Evolutionary conservation across 2,113 vertebrate genomes (phyloP), one percentile per base, ranked within the genome.

Genomic region (Entelurus aequoreus): DNA sequence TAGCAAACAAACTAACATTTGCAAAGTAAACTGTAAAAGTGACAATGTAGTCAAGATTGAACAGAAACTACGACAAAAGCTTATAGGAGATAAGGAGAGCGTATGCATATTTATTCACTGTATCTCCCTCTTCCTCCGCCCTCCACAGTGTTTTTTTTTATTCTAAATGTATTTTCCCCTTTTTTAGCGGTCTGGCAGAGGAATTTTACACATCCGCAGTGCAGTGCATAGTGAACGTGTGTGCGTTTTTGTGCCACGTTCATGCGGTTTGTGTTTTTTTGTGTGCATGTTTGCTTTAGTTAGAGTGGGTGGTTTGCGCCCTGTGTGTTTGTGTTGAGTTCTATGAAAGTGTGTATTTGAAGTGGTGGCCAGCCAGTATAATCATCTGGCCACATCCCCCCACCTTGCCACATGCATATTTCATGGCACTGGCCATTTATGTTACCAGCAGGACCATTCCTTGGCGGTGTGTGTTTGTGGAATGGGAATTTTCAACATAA

Each of bases 191-290:
- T 64, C n/a, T 51, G 71, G 70, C 60, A 74, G 48, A 81, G 80
- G 77, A 85, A 87, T 88, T 82, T 77, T 74, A 76, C 81, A 83
- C 79, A 80, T 82, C 74, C 5, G 15, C 74, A 76, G 62, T 76
- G 66, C 73, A 74, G 52, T 76, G 69, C 37, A 57, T 28, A 54
- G 53, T 63, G 65, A 53, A 65, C 35, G 38, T 40, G 65, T 62
- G 57, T 63, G 58, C 62, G 28, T 65, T 53, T 66, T 60, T 68
- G 65, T 72, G 47, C 68, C 6, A 28, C 46, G 36, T 71, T 75
- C 62, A 48, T 66, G 49, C 54, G 62, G 52, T 74, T 19, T 67
- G 52, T 69, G 62, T 69, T 74, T n/a, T 68, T 38, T 72, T 75
- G 68, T 77, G 66, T 80, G 58, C 54, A 48, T 79, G 69, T 80